These are phyloP conservation scores for Lepilemur septentrionalis DNA, from an alignment of 2,797 vertebrate genomes.

Conservation along the genomic window DNA sequence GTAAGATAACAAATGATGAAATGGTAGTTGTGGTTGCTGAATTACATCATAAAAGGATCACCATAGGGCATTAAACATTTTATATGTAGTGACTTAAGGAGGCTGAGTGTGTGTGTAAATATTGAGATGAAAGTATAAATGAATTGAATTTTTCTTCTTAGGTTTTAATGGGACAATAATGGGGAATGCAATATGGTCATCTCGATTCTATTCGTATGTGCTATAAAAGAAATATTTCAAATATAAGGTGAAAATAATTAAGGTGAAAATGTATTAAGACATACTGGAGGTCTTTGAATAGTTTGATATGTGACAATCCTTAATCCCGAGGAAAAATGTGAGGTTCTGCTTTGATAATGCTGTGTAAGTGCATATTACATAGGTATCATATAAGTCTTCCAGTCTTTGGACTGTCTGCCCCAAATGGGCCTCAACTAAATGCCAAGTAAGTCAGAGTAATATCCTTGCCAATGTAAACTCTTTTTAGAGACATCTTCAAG, in stretches of 20 bases:
- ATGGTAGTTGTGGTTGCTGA: neutral
- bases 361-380: neutral
- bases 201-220: neutral
- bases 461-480: neutral
- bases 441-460: neutral
- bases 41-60: neutral
- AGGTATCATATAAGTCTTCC: neutral
- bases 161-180: neutral
- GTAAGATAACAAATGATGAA: slow-evolving; percentile 79
- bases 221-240: neutral
- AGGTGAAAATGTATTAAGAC: neutral
- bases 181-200: neutral
- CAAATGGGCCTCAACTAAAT: neutral
- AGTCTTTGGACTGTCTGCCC: neutral
- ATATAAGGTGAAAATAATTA: neutral
- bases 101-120: neutral
- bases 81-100: neutral
- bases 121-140: neutral
- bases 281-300: neutral
- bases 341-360: neutral
- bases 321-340: neutral
- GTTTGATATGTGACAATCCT: neutral
- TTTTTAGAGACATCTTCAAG: neutral
- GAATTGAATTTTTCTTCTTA: neutral
- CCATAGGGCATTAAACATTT: neutral